These are phyloP conservation scores for Cephus sareptanus DNA, from an alignment of 2,888 invertebrate species.

Conservation along the genomic window DNA sequence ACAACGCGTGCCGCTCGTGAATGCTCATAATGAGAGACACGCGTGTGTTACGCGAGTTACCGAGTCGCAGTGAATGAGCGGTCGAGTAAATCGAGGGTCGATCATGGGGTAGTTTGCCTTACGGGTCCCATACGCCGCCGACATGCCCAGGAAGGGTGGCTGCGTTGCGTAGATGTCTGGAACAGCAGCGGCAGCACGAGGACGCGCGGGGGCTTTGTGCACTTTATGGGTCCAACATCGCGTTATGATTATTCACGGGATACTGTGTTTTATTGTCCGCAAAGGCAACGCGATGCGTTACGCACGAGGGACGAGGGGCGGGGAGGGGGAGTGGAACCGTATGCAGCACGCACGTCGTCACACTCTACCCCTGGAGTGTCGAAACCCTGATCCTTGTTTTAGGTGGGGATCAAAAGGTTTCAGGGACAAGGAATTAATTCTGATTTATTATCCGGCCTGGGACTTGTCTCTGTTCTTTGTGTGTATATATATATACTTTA, in stretches of 20 bases:
- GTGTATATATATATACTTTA: slow-evolving; percentile 2
- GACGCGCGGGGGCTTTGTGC: slow-evolving; percentile 48
- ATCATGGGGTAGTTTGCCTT: slow-evolving; percentile 12
- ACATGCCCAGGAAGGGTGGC: slow-evolving; percentile 8
- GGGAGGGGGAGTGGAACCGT: not conserved
- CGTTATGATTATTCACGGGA: slow-evolving; percentile 65
- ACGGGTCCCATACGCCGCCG: not conserved
- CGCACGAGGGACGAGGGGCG: slow-evolving; percentile 11
- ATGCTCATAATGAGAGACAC: slow-evolving; percentile 60
- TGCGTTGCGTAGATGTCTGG: slow-evolving; percentile 1
- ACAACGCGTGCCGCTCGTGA: slow-evolving; percentile 55
- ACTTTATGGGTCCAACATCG: slow-evolving; percentile 57
- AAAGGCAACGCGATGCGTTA: slow-evolving; percentile 27
- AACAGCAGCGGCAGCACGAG: slow-evolving; percentile 26
- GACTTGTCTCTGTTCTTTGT: slow-evolving; percentile 5
- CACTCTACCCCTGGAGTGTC: slow-evolving; percentile 12
- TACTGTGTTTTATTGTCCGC: slow-evolving; percentile 63
- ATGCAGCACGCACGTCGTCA: slow-evolving; percentile 27
- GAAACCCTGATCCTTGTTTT: not conserved
- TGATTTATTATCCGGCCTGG: slow-evolving; percentile 18
- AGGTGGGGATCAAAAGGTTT: not conserved
- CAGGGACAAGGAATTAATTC: slow-evolving; percentile 19
- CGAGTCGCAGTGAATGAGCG: slow-evolving; percentile 13
- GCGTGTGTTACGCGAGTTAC: slow-evolving; percentile 47
- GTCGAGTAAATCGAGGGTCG: slow-evolving; percentile 4